Base-by-base conservation (phyloP, 92 coral and sea anemone genomes). In the Porites divaricata region DNA sequence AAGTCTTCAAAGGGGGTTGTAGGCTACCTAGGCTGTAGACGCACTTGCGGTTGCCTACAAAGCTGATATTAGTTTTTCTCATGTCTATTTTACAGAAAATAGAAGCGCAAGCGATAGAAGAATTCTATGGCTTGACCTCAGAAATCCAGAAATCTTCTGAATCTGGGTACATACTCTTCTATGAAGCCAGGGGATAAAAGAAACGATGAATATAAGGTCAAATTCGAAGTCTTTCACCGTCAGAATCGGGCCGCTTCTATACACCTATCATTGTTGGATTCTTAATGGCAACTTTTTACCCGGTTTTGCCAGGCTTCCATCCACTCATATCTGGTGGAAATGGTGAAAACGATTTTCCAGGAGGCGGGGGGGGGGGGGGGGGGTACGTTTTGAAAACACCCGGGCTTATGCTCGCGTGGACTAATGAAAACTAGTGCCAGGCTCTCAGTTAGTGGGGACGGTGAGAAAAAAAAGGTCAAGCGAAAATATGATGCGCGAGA, bases 61-160 rank as follows among this genome's bases (percentile, higher is more conserved):
- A 35, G 59, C 14, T 54, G 59, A 54, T 15, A 54, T 54, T 35
- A 35, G 58, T 21, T 85, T 26, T 25, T 78, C 59, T 71, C 9
- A 10, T 62, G 23, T 49, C n/a, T 9, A 14, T 86, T 63, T 72
- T 23, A 4, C 70, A 96, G 99, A 96, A 96, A 95, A 96, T 96
- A 21, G 99, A 96, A 52, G 95, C 99, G 22, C 99, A 96, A 79
- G 92, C 99, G 72, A 95, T 96, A 80, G 99, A 96, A 83, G 99
- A 96, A 61, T 96, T 96, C 81, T 96, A 95, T 89, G 99, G 99
- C 41, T 86, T 96, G 84, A 96, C 99, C 20, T 92, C 95, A 22
- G 98, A 95, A 89, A 93, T 95, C 87, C 98, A 94, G 85, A 96
- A 96, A 84, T 95, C 99, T 0, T 95, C 96, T 6, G 99, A 96